Evolutionary conservation across 1,140 invertebrate species (phyloP), one percentile per base, ranked within the genome.

Genomic region (Bombus cullumanus): DNA sequence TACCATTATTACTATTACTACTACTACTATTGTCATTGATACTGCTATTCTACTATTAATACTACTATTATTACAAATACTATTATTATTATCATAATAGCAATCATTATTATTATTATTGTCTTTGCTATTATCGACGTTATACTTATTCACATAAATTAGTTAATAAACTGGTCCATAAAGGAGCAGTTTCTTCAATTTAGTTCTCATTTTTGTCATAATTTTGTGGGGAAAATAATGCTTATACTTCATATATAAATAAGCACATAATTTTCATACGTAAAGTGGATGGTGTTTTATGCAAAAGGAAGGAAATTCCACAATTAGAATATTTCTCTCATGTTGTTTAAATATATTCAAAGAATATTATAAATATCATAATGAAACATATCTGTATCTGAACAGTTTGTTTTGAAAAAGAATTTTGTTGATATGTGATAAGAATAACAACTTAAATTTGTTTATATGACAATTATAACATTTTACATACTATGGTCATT

Each of bases 101-200:
- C 28, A 28, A 25, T 59, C 28, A 28, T 64, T n/a, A 64, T 64
- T n/a, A n/a, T 64, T 66, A 34, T 66, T 31, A 31, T 31, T 66
- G 12, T 57, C 78, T 81, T 43, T 92, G 88, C 85, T 92, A 91
- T 81, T 90, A 92, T 90, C 75, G 91, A 90, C n/a, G 81, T 89
- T 87, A 89, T 69, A 69, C 81, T 85, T 92, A 92, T 86, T 91
- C 83, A 88, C 91, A 93, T 92, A 91, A 88, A 93, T 93, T 93
- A 77, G 86, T 90, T 94, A 92, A 94, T 94, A 92, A 94, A 94
- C 88, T 92, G 91, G 85, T 93, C 90, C 92, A 85, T 43, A 88
- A 90, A 92, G 88, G 88, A 92, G 83, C 90, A 82, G 81, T 86
- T 86, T 89, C 77, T 43, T 47, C 39, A 80, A 76, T 31, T 74